Percentiles rank a stretch among this genome's conserved stretches.
phyloP scores from a whole-genome alignment of 2,797 vertebrate genomes.

The Peromyscus melanophrys region DNA sequence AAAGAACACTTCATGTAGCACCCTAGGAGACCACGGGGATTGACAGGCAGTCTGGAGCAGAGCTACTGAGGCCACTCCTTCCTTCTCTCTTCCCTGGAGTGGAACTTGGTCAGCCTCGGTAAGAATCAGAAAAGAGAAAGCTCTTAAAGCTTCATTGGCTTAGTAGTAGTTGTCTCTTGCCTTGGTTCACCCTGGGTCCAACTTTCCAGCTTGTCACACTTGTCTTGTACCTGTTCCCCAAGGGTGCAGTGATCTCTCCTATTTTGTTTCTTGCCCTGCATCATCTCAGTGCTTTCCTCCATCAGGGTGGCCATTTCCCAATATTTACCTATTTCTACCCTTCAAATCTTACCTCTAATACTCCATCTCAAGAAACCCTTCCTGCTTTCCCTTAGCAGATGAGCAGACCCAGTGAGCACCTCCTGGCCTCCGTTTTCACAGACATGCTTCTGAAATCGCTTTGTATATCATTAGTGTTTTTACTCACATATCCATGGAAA shows the following conservation, averaged over 20 bases:
- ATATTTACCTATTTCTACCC: background rate
- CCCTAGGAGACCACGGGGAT: background rate
- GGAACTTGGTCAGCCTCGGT: background rate
- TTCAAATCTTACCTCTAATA: background rate
- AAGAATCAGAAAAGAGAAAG: background rate
- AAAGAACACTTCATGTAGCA: background rate
- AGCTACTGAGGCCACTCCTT: background rate
- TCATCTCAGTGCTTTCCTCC: background rate
- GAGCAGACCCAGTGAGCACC: background rate
- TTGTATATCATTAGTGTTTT: background rate
- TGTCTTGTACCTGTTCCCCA: background rate
- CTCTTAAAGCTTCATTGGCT: background rate
- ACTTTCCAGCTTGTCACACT: background rate
- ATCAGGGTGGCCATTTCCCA: background rate
- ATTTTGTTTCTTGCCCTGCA: background rate
- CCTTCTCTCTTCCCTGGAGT: background rate
- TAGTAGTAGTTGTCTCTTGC: background rate
- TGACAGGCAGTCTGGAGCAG: background rate
- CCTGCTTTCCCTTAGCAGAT: background rate
- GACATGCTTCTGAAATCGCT: background rate
- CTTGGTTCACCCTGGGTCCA: background rate
- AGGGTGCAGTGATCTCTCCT: background rate
- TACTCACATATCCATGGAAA: conserved; percentile 13
- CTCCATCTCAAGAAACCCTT: background rate
- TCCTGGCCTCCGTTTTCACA: background rate